Evolutionary conservation across 2,113 vertebrate species (phyloP).

Genomic region (Gavialis gangeticus): DNA sequence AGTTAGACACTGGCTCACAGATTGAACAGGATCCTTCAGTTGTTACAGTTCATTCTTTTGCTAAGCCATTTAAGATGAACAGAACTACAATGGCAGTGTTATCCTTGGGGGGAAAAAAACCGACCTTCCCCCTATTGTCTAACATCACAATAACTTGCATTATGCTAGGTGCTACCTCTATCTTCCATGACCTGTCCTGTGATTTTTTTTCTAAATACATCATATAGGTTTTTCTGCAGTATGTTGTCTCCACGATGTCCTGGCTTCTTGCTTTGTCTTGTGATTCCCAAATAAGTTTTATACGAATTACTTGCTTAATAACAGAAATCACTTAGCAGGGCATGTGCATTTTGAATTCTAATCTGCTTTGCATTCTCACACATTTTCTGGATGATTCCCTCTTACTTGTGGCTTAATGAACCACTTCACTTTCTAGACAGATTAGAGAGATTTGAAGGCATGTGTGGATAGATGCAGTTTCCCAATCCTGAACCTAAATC

Average conservation of each 20-base stretch:
- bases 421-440: background rate
- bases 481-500: no score
- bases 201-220: background rate
- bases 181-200: background rate
- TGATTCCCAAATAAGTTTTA: background rate
- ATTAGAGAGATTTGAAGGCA: background rate
- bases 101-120: background rate
- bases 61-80: background rate
- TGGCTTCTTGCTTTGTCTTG: background rate
- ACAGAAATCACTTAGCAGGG: background rate
- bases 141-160: no score
- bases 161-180: background rate
- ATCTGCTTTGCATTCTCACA: background rate
- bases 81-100: fast-evolving
- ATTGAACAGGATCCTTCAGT: background rate
- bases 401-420: background rate
- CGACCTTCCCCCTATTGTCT: background rate
- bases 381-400: background rate
- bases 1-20: background rate
- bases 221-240: background rate
- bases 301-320: background rate
- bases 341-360: background rate
- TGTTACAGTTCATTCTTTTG: no score
- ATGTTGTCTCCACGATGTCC: background rate
- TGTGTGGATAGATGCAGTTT: no score